Base-by-base conservation (phyloP, 2,797 vertebrate species). In the Silurus aristotelis region DNA sequence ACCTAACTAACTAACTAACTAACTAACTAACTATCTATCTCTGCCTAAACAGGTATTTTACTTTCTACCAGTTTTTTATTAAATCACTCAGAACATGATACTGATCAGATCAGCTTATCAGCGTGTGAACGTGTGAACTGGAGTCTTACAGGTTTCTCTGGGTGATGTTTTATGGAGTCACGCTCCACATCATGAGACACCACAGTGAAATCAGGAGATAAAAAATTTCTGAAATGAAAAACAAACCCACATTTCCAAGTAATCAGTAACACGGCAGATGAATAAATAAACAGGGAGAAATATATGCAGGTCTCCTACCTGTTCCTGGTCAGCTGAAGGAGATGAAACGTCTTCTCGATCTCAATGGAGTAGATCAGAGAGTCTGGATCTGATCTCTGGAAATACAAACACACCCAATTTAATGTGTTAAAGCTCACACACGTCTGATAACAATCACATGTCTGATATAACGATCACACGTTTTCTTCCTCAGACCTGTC, bases 191-290 rank as follows among this genome's bases (percentile, higher is more conserved):
- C 90, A 52, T 92, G 94, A 2, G 91, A 93, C 89, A 93, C 92
- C 64, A 94, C 92, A 46, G 92, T 85, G 90, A 97, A 96, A 80
- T 94, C 89, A 56, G 94, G 92, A 2, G 96, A 94, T 83, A 97
- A 80, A 90, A 97, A 96, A 58, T 95, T 93, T 90, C 97, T 98
- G 92, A 80, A 68, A 83, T 97, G 92, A 80, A 66, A 83, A 79
- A 75, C 83, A 73, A 72, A 52, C 7, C 6, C 48, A 52, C 48
- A 52, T 10, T 52, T 52, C 6, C 6, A 10, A 1, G 8, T 52
- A 9, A 52, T 52, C 48, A 52, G 48, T 52, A 7, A 52, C 8
- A 27, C 13, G 10, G 25, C n/a, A 67, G 25, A 67, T n/a, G 3
- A 25, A 67, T n/a, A 20, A 38, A 78, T 38, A 6, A 12, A 20